A percentile compares a stretch with the other conserved stretches of the same genome.
Evolutionary conservation across 2,888 invertebrate species (phyloP).

Genomic region (Noctua fimbriata): DNA sequence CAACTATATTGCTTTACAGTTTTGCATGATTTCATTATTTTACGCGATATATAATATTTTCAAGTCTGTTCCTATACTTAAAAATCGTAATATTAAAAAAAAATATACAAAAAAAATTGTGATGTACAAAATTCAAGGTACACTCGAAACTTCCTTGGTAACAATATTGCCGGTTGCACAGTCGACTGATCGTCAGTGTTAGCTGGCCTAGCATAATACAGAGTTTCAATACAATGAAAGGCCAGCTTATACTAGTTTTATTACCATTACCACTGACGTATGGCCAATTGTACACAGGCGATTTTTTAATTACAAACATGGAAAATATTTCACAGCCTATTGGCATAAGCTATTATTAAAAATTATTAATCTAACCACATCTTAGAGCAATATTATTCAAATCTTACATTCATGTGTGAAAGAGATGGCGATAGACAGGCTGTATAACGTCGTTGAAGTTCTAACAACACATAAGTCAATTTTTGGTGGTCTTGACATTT

Average conservation of each 20-base stretch:
- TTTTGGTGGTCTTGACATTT: too few relatives aligned
- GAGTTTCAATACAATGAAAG: neutral
- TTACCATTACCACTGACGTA: neutral
- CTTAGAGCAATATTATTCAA: neutral
- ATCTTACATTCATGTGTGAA: neutral
- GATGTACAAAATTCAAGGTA: constrained; percentile 74
- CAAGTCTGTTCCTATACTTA: constrained; percentile 36
- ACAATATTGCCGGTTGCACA: constrained; percentile 57
- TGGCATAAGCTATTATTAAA: constrained; percentile 52
- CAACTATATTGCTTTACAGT: neutral
- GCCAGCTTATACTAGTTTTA: neutral
- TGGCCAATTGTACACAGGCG: neutral
- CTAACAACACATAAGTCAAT: too few relatives aligned
- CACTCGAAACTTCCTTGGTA: constrained; percentile 74
- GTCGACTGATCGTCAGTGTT: neutral
- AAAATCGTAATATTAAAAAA: constrained; percentile 54
- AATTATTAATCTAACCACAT: neutral
- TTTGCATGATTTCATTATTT: constrained; percentile 4
- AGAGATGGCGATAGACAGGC: neutral
- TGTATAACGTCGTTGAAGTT: too few relatives aligned
- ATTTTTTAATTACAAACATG: constrained; percentile 36
- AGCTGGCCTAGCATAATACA: neutral
- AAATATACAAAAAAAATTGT: constrained; percentile 70
- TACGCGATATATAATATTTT: neutral
- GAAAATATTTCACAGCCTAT: constrained; percentile 65